Conservation (phyloP, 2,797 vertebrate species). For the Eulemur rubriventer region DNA sequence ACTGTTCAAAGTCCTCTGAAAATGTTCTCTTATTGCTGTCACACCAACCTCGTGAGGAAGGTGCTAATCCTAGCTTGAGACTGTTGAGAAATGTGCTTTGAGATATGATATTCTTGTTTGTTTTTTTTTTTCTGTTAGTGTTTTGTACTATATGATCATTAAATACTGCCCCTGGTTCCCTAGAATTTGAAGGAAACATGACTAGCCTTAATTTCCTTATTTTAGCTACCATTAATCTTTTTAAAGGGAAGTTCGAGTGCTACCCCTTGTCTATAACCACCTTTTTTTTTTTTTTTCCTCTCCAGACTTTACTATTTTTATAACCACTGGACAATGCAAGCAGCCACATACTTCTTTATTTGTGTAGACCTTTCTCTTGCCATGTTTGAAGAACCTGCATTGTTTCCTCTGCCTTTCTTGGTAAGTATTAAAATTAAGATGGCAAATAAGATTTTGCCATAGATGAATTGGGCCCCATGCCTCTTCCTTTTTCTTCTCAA, state of each 20-base stretch:
- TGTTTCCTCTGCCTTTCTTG: constrained; percentile 89
- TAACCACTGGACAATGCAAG: constrained; percentile 91
- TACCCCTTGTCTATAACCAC: neutral
- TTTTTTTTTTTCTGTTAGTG: neutral
- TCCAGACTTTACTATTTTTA: constrained; percentile 92
- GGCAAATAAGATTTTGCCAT: neutral
- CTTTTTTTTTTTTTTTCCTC: constrained; percentile 25
- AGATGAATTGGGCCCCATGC: neutral
- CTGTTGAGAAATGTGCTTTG: neutral
- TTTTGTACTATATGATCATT: neutral
- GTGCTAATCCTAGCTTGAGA: neutral
- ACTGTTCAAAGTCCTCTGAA: neutral
- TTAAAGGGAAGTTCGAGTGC: neutral
- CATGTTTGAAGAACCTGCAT: constrained; percentile 93
- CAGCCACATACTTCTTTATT: constrained; percentile 92
- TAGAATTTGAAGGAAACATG: neutral
- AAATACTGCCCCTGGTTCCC: neutral
- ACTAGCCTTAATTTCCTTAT: neutral
- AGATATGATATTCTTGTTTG: neutral
- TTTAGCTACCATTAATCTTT: neutral
- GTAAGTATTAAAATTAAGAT: constrained; percentile 81
- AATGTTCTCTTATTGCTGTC: neutral
- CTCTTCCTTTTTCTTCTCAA: neutral
- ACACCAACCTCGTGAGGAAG: neutral
- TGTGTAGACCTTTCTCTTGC: constrained; percentile 91